phyloP scores from a whole-genome alignment of 2,113 vertebrate species.

The Sylvietta virens region DNA sequence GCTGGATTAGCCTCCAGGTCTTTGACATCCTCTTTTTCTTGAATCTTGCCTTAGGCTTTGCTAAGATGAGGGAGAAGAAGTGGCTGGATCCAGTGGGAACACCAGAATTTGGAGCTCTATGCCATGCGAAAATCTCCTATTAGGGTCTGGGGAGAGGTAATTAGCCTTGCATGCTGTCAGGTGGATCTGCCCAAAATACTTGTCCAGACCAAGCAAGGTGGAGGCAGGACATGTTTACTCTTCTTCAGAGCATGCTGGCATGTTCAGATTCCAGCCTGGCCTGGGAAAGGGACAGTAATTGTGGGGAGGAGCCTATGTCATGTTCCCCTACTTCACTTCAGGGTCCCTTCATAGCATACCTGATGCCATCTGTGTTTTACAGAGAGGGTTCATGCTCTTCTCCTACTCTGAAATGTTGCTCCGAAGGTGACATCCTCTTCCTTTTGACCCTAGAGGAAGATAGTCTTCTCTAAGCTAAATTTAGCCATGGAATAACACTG shows the following conservation, averaged over 20 bases:
- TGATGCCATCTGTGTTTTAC: not conserved
- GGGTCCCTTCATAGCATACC: not conserved
- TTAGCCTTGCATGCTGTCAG: constrained; percentile 34
- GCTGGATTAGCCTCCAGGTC: not conserved
- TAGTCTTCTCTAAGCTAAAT: not conserved
- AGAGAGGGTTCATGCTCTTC: not conserved
- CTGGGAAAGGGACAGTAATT: not conserved
- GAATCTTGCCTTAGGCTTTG: constrained; percentile 54
- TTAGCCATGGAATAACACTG: not conserved
- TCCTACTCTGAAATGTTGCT: not conserved
- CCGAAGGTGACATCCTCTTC: not conserved
- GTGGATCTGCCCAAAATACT: not conserved
- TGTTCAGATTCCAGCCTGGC: not conserved
- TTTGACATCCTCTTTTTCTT: constrained; percentile 51
- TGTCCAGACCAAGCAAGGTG: not conserved
- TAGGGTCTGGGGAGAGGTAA: constrained; percentile 59
- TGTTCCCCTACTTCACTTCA: not conserved
- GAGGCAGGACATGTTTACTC: not conserved
- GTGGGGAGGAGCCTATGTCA: rapidly evolving
- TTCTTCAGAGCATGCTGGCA: not conserved
- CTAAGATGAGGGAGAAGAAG: constrained; percentile 56
- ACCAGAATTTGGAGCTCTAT: constrained; percentile 42
- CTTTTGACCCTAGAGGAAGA: not conserved
- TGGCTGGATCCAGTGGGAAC: constrained; percentile 43
- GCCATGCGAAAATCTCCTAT: constrained; percentile 17